Evolutionary conservation across 2,888 invertebrate genomes (phyloP), one percentile per base, ranked within the genome.

Genomic region (Hydropsyche betteni): DNA sequence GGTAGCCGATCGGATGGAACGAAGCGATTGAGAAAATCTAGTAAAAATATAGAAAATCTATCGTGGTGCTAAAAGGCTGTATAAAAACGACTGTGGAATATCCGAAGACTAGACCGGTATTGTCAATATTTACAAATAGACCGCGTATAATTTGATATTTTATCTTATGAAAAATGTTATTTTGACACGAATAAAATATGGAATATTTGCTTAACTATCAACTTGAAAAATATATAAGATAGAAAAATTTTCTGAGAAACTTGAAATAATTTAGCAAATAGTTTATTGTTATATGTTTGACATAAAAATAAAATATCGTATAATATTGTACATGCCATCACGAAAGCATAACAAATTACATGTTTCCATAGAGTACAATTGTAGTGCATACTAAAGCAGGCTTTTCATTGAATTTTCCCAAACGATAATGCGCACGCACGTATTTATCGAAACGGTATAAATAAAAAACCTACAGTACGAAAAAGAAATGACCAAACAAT

Each of bases 401-500:
- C 2, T 58, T 24, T 24, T 16, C 16, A 58, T 58, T 58, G 16
- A 58, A 58, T 16, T 58, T 58, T 58, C 58, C 24, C 16, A 24
- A 24, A 24, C 58, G 58, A 58, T 58, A 58, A 64, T 36, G 50
- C 14, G 55, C 72, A 53, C 58, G 38, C 61, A 73, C 61, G 73
- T 61, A 61, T 33, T 16, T 61, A 7, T n/a, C 10, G 33, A 33
- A 36, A 36, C 58, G 64, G 34, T 34, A 8, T 24, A n/a, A 64
- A 33, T 36, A 34, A 44, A 44, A 44, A 50, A 44, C 44, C 4
- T 38, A 16, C 69, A 69, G 14, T 14, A 33, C 24, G 38, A 14
- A 36, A 36, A 61, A 61, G 50, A 73, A 73, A 61, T 61, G 61
- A 12, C 55, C 52, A 58, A 61, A 75, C 77, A 77, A 77, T 77